phyloP scores from a whole-genome alignment of 1,140 invertebrate species.

The Eurosta solidaginis region DNA sequence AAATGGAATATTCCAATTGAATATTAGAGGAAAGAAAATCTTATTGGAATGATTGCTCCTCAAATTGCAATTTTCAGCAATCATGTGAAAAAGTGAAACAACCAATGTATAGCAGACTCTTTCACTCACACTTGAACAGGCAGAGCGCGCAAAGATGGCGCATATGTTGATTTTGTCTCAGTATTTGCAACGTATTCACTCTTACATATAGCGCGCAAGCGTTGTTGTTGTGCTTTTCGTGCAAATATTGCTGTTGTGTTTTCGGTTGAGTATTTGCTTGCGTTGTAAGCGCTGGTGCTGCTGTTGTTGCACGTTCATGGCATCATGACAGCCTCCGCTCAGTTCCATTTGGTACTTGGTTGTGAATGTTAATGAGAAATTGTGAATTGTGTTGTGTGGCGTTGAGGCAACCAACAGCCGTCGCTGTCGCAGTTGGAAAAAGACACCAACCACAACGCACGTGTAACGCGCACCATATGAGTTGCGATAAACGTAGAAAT shows the following conservation, averaged over 20 bases:
- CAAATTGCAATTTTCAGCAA: neutral
- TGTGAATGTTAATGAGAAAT: neutral
- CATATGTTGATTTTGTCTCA: neutral
- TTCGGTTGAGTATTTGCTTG: too few species aligned
- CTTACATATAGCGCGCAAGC: neutral
- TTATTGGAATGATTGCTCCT: neutral
- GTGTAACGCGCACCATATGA: slow-evolving; percentile 10
- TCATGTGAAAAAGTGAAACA: neutral
- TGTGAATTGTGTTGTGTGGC: slow-evolving; percentile 11
- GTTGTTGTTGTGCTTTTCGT: neutral
- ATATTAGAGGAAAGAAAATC: neutral
- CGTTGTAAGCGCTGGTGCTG: neutral
- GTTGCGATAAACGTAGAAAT: neutral
- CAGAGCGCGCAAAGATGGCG: neutral
- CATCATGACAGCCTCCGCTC: slow-evolving; percentile 7
- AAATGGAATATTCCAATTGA: slow-evolving; percentile 12
- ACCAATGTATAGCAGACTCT: neutral
- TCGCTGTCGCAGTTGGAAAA: slow-evolving; percentile 27
- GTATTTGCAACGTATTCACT: neutral
- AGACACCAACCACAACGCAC: slow-evolving; percentile 27
- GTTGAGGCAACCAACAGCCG: slow-evolving; percentile 15
- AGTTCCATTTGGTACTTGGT: slow-evolving; percentile 23
- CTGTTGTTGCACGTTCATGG: neutral
- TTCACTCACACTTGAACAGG: neutral
- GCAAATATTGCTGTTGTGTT: neutral